Evolutionary conservation across 2,888 invertebrate species (phyloP), one percentile per base, ranked within the genome.

Genomic region (Ochropleura leucogaster): DNA sequence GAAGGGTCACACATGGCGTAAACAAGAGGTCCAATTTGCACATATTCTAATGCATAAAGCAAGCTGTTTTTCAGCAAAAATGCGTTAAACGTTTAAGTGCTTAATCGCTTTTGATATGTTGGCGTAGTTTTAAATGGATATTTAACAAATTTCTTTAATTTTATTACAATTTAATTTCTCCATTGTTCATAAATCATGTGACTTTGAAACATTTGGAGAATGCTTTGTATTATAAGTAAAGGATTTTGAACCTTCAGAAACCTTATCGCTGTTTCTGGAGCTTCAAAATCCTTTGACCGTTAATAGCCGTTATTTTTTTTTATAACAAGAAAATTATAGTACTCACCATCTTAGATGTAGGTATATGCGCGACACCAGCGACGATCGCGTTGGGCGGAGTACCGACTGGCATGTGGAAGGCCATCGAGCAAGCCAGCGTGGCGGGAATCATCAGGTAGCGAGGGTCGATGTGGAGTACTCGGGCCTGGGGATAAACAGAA

Each of bases 331-430:
- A 57, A 30, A 57, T 30, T n/a, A 20, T 42, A 30, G 44, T 51
- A 88, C 93, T 92, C 89, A 98, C 97, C 97, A 98, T 98, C 89
- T 98, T 98, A 77, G 97, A 97, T 10, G 98, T 98, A 82, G 97
- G 97, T 94, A 98, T 98, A 87, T 98, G 97, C 4, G 98, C 98
- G 16, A 98, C 98, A 0, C 98, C 98, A 40, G 98, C 98, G 0
- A 98, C 99, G 77, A 99, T 98, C 6, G 99, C 99, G 94, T 99
- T 99, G 20, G 99, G 99, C 4, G 99, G 99, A 0, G 99, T 99
- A 66, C 99, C 99, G 18, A 99, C 99, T 0, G 99, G 99, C 93
- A 99, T 97, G 97, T 99, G 99, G 97, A 99, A 98, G 12, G 98
- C 99, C 96, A 99, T 99, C 71, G 99, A 99, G 92, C 99, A 98